These are phyloP conservation scores for Liasis olivaceus DNA, from an alignment of 2,797 vertebrate genomes.

Conservation along the genomic window DNA sequence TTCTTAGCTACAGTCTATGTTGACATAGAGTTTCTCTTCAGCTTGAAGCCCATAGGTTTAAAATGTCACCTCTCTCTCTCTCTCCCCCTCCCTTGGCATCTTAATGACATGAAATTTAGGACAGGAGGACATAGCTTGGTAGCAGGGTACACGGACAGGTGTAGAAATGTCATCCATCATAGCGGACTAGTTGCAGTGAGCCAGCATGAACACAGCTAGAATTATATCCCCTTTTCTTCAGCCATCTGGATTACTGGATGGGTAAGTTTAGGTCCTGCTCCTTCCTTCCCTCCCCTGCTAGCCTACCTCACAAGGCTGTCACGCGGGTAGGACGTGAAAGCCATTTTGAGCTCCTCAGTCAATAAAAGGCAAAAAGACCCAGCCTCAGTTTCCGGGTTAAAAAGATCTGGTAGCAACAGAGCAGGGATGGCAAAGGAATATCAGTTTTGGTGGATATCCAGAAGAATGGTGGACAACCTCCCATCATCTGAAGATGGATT, in stretches of 20 bases:
- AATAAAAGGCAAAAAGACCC: too few relatives aligned
- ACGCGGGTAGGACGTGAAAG: neutral
- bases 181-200: neutral
- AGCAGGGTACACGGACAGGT: neutral
- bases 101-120: neutral
- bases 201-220: too few relatives aligned
- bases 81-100: too few relatives aligned
- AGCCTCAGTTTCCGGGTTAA: neutral
- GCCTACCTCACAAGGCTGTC: neutral
- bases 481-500: too few relatives aligned
- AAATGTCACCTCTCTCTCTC: neutral
- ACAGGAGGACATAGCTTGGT: neutral
- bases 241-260: neutral
- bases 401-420: neutral
- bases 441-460: too few relatives aligned
- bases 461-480: neutral
- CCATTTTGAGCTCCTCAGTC: too few relatives aligned
- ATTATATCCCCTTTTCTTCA: neutral
- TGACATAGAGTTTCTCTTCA: too few relatives aligned
- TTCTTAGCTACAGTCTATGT: neutral
- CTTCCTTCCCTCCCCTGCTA: neutral
- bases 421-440: neutral
- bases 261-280: neutral
- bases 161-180: neutral
- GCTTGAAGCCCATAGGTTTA: neutral